Percentiles rank a stretch among this genome's conserved stretches.
Evolutionary conservation across 2,113 vertebrate genomes (phyloP).

Genomic region (Catharus fuscescens): DNA sequence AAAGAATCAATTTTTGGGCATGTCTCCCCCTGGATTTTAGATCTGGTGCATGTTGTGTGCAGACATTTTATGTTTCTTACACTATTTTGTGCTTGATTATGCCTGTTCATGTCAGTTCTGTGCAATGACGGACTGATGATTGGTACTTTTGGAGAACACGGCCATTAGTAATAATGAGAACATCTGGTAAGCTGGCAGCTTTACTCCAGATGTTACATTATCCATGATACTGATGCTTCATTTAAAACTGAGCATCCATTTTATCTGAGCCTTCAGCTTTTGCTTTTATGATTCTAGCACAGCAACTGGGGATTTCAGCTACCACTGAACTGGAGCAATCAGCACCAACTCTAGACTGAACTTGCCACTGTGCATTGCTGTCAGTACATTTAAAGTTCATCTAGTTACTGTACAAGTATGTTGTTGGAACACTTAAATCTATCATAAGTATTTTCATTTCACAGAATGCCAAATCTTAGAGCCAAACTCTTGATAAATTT

Average conservation of each 20-base stretch:
- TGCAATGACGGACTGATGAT: neutral
- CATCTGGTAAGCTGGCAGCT: neutral
- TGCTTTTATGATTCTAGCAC: neutral
- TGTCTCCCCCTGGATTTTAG: neutral
- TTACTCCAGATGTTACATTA: conserved; percentile 16
- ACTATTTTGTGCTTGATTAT: neutral
- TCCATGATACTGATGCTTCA: neutral
- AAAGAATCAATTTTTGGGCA: neutral
- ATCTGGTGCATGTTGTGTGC: neutral
- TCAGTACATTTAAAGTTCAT: neutral
- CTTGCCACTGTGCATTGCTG: neutral
- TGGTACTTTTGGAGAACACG: neutral
- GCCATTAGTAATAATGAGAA: neutral
- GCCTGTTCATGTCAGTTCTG: neutral
- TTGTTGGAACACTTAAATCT: neutral
- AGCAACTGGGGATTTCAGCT: neutral
- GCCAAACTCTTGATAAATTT: neutral
- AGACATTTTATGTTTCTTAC: neutral
- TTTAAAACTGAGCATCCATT: neutral
- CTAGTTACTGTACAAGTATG: neutral
- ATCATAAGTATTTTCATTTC: conserved; percentile 13
- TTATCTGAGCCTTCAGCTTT: neutral
- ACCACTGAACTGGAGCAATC: neutral
- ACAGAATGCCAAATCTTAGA: neutral
- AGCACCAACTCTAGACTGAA: neutral